Evolutionary conservation across 2,797 vertebrate species (phyloP).

Genomic region (Emydoidea blandingii): DNA sequence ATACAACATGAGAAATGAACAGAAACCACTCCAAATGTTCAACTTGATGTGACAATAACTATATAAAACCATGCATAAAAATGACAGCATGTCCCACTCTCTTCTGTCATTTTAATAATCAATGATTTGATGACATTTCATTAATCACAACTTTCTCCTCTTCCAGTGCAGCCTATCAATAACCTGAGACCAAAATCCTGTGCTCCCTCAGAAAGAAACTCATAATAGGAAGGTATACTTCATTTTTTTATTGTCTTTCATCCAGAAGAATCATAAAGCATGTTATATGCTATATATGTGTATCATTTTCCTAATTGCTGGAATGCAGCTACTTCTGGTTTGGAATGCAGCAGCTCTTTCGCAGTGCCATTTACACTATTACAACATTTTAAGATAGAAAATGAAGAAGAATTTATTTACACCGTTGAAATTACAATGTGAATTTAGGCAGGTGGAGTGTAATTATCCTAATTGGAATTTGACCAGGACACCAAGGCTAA

Average conservation of each 20-base stretch:
- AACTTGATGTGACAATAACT: fast-evolving
- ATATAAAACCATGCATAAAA: neutral
- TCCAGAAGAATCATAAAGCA: neutral
- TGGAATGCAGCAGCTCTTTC: neutral
- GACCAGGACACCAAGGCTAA: neutral
- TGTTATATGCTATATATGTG: neutral
- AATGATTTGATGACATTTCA: neutral
- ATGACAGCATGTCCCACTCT: fast-evolving
- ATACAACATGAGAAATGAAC: neutral
- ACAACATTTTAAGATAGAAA: neutral
- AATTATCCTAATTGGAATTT: neutral
- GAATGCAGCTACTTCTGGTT: neutral
- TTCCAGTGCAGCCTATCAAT: neutral
- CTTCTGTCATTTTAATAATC: neutral
- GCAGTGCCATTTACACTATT: fast-evolving
- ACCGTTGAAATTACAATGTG: neutral
- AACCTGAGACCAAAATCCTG: neutral
- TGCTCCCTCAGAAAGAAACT: neutral
- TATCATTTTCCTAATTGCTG: neutral
- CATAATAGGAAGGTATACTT: neutral
- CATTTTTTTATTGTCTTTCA: neutral
- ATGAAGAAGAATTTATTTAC: neutral
- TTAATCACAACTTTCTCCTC: neutral
- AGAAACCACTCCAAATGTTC: neutral
- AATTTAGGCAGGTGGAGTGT: neutral